Conservation (phyloP, 1,140 invertebrate genomes). For the Phthorimaea operculella region DNA sequence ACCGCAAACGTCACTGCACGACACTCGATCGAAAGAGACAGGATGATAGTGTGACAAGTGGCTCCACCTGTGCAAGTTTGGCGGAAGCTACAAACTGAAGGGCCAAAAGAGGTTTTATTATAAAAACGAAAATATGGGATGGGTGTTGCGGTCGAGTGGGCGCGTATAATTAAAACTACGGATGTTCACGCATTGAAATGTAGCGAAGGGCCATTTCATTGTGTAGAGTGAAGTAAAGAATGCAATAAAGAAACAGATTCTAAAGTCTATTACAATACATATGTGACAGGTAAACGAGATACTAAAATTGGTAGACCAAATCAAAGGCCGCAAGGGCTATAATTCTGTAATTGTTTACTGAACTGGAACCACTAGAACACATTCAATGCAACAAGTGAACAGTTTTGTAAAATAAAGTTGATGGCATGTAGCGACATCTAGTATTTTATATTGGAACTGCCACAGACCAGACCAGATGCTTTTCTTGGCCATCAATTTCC, state of each 20-base stretch:
- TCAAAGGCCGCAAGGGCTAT: neutral
- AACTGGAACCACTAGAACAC: too few relatives aligned
- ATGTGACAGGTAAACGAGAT: neutral
- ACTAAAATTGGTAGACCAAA: neutral
- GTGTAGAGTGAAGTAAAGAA: slow-evolving; percentile 12
- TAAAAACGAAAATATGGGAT: slow-evolving; percentile 50
- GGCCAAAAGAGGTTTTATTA: slow-evolving; percentile 40
- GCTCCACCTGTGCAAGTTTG: slow-evolving; percentile 59
- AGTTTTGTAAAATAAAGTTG: neutral
- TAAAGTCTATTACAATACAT: neutral
- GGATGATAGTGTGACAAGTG: slow-evolving; percentile 37
- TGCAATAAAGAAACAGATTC: slow-evolving; percentile 19
- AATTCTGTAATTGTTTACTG: neutral
- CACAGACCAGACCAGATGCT: too few relatives aligned
- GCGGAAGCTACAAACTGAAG: slow-evolving; percentile 53
- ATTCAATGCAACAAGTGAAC: neutral
- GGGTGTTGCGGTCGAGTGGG: slow-evolving; percentile 48
- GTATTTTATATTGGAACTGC: too few relatives aligned
- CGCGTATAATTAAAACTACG: slow-evolving; percentile 42
- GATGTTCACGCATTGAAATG: slow-evolving; percentile 22
- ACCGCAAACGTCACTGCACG: slow-evolving; percentile 40
- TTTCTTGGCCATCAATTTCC: too few relatives aligned
- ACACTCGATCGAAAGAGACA: slow-evolving; percentile 16
- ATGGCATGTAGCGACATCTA: neutral
- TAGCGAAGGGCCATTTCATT: slow-evolving; percentile 25